Percentiles rank a stretch among this genome's conserved stretches.
Conservation (phyloP, 2,113 vertebrate species). For the Amblyopsis rosae region DNA sequence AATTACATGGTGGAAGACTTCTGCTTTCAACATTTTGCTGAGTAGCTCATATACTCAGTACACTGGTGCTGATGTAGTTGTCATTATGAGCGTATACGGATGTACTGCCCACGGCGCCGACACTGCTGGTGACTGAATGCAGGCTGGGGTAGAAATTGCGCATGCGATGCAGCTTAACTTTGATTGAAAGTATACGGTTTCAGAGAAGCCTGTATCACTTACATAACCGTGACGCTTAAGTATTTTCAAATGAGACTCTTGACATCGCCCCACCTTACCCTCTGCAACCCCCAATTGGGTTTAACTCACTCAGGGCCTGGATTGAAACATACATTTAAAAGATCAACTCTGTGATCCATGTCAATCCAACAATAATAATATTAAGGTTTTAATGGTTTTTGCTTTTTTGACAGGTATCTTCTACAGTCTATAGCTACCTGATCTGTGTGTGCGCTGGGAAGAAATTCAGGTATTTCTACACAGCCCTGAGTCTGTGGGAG, state of each 20-base stretch:
- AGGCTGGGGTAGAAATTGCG: slow-evolving; percentile 21
- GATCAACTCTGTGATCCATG: background rate
- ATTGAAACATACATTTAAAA: background rate
- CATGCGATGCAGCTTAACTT: slow-evolving; percentile 40
- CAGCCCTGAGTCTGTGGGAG: no score
- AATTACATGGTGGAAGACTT: no score
- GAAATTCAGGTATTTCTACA: no score
- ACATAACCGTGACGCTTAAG: slow-evolving; percentile 63
- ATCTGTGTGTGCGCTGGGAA: no score
- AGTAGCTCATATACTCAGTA: background rate
- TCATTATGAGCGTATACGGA: background rate
- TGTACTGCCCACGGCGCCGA: slow-evolving; percentile 33
- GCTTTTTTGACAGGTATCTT: background rate
- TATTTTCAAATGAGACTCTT: slow-evolving; percentile 55
- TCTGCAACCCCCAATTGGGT: slow-evolving; percentile 10
- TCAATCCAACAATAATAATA: background rate
- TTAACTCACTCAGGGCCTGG: no score
- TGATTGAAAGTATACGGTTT: slow-evolving; percentile 49
- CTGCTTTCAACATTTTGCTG: no score
- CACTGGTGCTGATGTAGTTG: slow-evolving; percentile 1
- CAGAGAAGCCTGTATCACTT: slow-evolving; percentile 61
- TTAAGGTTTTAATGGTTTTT: no score
- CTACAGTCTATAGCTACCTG: no score
- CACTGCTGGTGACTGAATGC: slow-evolving; percentile 11
- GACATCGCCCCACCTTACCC: slow-evolving; percentile 31